phyloP scores from a whole-genome alignment of 2,113 vertebrate species.

The Vidua chalybeata region DNA sequence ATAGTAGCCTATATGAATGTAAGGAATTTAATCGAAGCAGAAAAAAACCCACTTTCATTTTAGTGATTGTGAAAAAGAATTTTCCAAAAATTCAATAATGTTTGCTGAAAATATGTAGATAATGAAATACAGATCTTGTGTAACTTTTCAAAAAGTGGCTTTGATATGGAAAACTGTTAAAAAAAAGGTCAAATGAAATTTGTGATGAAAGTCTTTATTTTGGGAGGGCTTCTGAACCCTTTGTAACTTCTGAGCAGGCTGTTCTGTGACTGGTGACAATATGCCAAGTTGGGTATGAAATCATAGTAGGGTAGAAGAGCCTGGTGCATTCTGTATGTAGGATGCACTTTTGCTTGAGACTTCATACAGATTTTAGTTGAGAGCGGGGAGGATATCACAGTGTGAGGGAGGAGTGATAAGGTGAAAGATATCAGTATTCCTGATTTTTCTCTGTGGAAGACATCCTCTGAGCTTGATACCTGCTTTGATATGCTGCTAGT shows the following conservation, averaged over 20 bases:
- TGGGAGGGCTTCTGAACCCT: neutral
- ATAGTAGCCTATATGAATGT: neutral
- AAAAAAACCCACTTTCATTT: neutral
- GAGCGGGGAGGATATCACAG: neutral
- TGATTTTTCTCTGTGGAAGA: neutral
- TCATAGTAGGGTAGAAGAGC: constrained; percentile 70
- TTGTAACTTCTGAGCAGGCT: constrained; percentile 64
- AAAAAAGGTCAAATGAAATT: neutral
- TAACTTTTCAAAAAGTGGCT: neutral
- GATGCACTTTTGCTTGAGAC: neutral
- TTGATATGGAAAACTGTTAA: neutral
- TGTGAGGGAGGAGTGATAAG: neutral
- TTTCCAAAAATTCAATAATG: neutral
- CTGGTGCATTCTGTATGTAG: constrained; percentile 70
- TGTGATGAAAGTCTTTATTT: neutral
- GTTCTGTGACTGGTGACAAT: constrained; percentile 77
- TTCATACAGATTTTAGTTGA: neutral
- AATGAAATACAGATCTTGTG: neutral
- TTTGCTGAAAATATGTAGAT: neutral
- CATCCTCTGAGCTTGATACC: neutral
- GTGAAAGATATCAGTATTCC: neutral
- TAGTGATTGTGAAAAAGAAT: neutral
- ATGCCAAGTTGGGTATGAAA: constrained; percentile 80
- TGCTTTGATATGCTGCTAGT: constrained; percentile 1
- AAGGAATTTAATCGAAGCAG: neutral